Evolutionary conservation across 2,888 invertebrate species (phyloP), one percentile per base, ranked within the genome.

Genomic region (Andrena fulva): DNA sequence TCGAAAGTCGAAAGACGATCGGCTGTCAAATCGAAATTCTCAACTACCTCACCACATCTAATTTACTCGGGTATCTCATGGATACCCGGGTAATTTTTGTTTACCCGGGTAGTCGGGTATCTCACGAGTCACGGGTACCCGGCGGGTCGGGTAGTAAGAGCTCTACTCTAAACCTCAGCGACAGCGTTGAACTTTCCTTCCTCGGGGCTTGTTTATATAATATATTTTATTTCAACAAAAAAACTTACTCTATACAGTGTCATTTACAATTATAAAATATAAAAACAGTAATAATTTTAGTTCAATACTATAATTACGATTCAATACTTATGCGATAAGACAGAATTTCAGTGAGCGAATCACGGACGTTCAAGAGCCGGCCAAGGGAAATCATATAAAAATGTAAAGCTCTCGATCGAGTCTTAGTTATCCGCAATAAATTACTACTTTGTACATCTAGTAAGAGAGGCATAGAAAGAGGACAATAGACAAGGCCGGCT

Each of bases 321-420:
- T 85, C 75, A 85, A 80, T 84, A 88, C 84, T 89, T 68, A 89
- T 80, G 66, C 80, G 81, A 82, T 88, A 80, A 85, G 62, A 78
- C 66, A 78, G 31, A 70, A 73, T 77, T 71, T 74, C 2, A 7
- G 59, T 72, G 33, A 75, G 85, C 85, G 60, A 86, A 89, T 90
- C 90, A 91, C 91, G 91, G 90, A 87, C 74, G 77, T 89, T 91
- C 89, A 84, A 91, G 84, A 91, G 90, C 74, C 87, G 91, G 89
- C 88, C 90, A 72, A 80, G 64, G 77, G 80, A 64, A 59, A 70
- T 31, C 35, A 54, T 79, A 77, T 50, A 84, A 78, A 77, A 74
- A 75, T 77, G 68, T 82, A 68, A 82, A 81, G 67, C 70, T 54
- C 59, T 64, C 73, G 79, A 66, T 42, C 67, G 10, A 79, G 79